These are phyloP conservation scores for Dermatophagoides farinae DNA, from an alignment of 1,140 invertebrate species.

Conservation along the genomic window DNA sequence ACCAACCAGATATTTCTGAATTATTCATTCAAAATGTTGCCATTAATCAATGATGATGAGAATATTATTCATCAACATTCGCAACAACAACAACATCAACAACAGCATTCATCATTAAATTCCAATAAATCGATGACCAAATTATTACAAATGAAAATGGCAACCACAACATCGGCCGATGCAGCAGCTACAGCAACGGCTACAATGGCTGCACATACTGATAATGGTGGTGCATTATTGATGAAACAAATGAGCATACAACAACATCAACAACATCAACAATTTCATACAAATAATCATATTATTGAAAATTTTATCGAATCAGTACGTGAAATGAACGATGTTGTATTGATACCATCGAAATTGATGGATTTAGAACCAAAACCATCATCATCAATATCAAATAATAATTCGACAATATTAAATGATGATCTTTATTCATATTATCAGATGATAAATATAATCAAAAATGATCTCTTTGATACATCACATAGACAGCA, in stretches of 20 bases:
- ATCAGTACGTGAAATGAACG: conserved; percentile 11
- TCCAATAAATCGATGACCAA: no score
- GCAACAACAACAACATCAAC: no score
- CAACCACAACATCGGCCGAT: not conserved
- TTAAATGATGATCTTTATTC: conserved; percentile 12
- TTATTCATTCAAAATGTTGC: no score
- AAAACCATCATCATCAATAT: not conserved
- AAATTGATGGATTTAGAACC: conserved; percentile 13
- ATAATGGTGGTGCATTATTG: not conserved
- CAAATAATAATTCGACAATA: not conserved
- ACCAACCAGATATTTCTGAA: no score
- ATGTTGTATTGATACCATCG: conserved; percentile 10
- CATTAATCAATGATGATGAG: no score
- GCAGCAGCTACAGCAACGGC: no score
- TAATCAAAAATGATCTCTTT: conserved; percentile 12
- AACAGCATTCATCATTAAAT: no score
- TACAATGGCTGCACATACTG: not conserved
- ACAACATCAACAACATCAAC: not conserved
- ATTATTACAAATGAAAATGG: no score
- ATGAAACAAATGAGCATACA: not conserved
- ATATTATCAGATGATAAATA: conserved; percentile 13
- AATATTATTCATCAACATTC: no score
- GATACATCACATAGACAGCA: not conserved
- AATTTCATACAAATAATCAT: conserved; percentile 9
- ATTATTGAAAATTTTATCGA: conserved; percentile 12